Evolutionary conservation across 2,888 invertebrate species (phyloP).

Genomic region (Ectropis crepuscularia): DNA sequence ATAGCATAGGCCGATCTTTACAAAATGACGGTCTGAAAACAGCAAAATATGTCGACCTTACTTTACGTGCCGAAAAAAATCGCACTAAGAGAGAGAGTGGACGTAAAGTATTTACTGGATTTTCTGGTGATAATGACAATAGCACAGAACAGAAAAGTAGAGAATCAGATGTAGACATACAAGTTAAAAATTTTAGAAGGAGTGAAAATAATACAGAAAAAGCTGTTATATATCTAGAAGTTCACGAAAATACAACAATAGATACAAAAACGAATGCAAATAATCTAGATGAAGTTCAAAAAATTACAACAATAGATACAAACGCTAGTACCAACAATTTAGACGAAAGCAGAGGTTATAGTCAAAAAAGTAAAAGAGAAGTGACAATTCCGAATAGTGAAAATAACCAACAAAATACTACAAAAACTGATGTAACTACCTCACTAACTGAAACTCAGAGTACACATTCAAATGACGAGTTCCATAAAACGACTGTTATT

Average conservation of each 20-base stretch:
- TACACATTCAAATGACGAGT: not conserved
- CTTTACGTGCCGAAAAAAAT: slow-evolving; percentile 15
- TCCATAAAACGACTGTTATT: not conserved
- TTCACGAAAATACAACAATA: slow-evolving; percentile 1
- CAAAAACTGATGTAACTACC: not conserved
- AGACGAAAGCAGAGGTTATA: not conserved
- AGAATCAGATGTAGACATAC: slow-evolving; percentile 35
- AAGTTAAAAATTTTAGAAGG: slow-evolving; percentile 36
- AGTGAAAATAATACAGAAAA: slow-evolving; percentile 2
- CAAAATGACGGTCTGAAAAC: not conserved
- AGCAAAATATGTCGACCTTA: slow-evolving; percentile 12
- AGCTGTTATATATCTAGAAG: not conserved
- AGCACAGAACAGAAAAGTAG: slow-evolving; percentile 11
- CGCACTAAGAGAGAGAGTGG: not conserved
- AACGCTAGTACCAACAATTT: not conserved
- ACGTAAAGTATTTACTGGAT: slow-evolving; percentile 13
- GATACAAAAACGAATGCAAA: not conserved
- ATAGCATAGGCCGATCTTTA: not conserved
- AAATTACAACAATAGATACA: not conserved
- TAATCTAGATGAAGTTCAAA: not conserved
- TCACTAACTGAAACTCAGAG: not conserved
- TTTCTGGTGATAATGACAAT: slow-evolving; percentile 5
- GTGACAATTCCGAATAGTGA: not conserved
- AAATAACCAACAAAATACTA: not conserved
- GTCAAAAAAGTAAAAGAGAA: not conserved